phyloP scores from a whole-genome alignment of 2,888 invertebrate genomes.

The Allygus modestus region DNA sequence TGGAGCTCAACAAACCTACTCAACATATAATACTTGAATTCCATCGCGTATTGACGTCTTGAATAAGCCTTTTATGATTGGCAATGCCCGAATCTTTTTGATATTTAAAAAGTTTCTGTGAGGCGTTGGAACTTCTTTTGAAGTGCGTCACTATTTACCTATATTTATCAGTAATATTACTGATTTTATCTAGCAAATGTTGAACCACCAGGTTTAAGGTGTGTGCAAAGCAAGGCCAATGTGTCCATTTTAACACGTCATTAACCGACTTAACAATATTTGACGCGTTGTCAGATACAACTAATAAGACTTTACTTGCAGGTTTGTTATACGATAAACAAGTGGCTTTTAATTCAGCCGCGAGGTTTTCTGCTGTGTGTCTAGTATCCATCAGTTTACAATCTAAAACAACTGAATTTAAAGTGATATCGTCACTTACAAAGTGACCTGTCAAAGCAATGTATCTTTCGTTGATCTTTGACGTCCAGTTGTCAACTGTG shows the following conservation, averaged over 20 bases:
- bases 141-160: constrained; percentile 31
- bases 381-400: background rate
- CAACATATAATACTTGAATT: constrained; percentile 46
- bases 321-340: background rate
- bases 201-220: constrained; percentile 35
- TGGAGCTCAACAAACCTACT: constrained; percentile 28
- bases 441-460: background rate
- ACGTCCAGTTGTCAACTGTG: background rate
- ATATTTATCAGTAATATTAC: background rate
- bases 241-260: background rate
- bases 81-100: constrained; percentile 11
- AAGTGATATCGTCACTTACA: background rate
- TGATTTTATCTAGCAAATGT: background rate
- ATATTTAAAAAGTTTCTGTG: constrained; percentile 15
- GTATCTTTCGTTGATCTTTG: background rate
- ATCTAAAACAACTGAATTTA: background rate
- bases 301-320: background rate
- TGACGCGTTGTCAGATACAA: constrained; percentile 36
- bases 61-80: constrained; percentile 38
- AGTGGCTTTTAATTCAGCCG: background rate
- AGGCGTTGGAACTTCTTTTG: constrained; percentile 2
- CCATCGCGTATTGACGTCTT: constrained; percentile 38
- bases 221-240: constrained; percentile 33
- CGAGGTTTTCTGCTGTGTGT: background rate
- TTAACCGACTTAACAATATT: background rate